Conservation (phyloP, 2,888 invertebrate genomes). For the Drosophila mettleri region DNA sequence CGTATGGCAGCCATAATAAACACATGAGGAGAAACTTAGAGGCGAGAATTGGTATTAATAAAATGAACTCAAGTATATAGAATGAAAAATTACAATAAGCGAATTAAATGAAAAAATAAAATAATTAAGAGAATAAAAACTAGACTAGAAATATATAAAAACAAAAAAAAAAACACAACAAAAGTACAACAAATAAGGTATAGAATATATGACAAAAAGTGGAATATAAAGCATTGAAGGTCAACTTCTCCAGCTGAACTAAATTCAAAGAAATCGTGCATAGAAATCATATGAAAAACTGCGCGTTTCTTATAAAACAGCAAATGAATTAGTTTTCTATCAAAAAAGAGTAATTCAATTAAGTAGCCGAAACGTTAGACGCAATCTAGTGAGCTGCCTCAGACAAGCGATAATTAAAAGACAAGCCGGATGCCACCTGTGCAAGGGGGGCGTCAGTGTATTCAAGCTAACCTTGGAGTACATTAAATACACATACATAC, state of each 20-base stretch:
- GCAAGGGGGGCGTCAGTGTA: background rate
- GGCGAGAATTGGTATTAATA: background rate
- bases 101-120: background rate
- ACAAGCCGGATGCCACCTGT: background rate
- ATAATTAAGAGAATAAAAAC: background rate
- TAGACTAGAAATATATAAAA: no score
- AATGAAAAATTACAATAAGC: background rate
- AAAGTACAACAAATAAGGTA: background rate
- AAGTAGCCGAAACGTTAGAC: background rate
- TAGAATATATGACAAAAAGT: background rate
- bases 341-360: constrained; percentile 5
- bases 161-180: no score
- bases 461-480: constrained; percentile 58
- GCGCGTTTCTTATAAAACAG: background rate
- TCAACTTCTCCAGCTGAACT: background rate
- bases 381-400: constrained; percentile 25
- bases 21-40: background rate
- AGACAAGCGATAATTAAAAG: constrained; percentile 18
- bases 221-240: no score
- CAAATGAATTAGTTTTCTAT: constrained; percentile 8
- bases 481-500: constrained; percentile 6
- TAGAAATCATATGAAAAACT: background rate
- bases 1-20: background rate
- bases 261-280: background rate
- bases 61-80: background rate